Evolutionary conservation across 2,113 vertebrate genomes (phyloP), one percentile per base, ranked within the genome.

Genomic region (Electrona antarctica): DNA sequence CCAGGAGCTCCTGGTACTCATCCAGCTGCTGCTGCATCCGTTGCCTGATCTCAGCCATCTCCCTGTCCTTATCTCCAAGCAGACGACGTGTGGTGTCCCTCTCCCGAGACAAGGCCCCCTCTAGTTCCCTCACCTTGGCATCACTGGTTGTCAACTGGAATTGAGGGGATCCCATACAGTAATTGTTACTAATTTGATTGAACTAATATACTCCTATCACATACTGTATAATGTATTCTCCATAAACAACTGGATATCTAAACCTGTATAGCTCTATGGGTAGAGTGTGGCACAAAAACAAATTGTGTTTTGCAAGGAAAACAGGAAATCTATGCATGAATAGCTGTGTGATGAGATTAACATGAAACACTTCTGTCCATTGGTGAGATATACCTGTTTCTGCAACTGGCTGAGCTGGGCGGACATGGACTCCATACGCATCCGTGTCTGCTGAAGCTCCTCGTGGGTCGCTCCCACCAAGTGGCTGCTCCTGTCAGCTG

Each of bases 1-100:
- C 98, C 90, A 99, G 94, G 46, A 99, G 93, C 86, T 97, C 97
- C 94, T 99, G 97, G 81, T 99, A 98, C 80, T 99, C 98, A 0
- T 98, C 97, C 85, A 99, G 92, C 93, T 99, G 97, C 88, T 95
- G 95, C 81, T 98, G 97, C 98, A 99, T 99, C 79, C 91, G 90
- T 0, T 96, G 95, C 77, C 97, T 85, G 93, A 99, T 98, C 7
- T 99, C 96, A 0, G 95, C 94, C 96, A 99, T 98, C 90, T 99
- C 98, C 21, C 94, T 81, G 59, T 99, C 98, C 81, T 98, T 99
- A 1, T 98, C 97, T 0, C 94, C 91, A 9, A 99, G 91, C 74
- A 95, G 89, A 7, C 95, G 94, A 0, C 96, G 94, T 55, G 92
- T 95, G 63, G 90, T 92, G 83, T 98, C 97, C 0, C 96, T 91